Conservation (phyloP, 2,797 vertebrate genomes). For the Brotogeris chrysoptera region DNA sequence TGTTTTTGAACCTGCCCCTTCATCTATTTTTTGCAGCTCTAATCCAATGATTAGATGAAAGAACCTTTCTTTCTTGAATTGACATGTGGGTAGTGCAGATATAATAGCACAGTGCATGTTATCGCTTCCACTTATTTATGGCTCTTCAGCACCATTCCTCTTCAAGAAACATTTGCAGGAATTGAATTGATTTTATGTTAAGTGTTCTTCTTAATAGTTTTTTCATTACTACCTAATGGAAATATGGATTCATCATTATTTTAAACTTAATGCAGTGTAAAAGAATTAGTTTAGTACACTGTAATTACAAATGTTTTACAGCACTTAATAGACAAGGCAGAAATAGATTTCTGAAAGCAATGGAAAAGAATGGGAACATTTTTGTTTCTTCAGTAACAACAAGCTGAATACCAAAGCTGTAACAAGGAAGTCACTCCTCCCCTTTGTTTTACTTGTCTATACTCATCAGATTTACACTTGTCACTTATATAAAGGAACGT, state of each 20-base stretch:
- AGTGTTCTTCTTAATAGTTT: conserved; percentile 37
- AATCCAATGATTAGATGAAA: neutral
- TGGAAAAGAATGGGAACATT: neutral
- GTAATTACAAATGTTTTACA: conserved; percentile 20
- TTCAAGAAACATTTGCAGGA: conserved; percentile 12
- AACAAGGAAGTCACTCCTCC: neutral
- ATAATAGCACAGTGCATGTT: neutral
- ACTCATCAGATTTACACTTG: neutral
- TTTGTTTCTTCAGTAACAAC: neutral
- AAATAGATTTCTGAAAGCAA: conserved; percentile 16
- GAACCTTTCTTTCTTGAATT: neutral
- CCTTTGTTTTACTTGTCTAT: neutral
- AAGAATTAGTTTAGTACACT: conserved; percentile 18
- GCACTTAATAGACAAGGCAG: neutral
- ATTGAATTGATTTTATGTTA: conserved; percentile 12
- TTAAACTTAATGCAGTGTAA: conserved; percentile 37
- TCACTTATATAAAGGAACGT: neutral
- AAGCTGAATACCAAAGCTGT: neutral
- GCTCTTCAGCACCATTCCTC: neutral
- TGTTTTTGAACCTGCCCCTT: neutral
- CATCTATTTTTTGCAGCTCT: neutral
- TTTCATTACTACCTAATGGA: conserved; percentile 60
- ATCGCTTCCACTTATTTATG: conserved; percentile 14
- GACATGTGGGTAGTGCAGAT: neutral
- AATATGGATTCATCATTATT: conserved; percentile 49